Base-by-base conservation (phyloP, 2,797 vertebrate species). In the Oreonectes daqikongensis region DNA sequence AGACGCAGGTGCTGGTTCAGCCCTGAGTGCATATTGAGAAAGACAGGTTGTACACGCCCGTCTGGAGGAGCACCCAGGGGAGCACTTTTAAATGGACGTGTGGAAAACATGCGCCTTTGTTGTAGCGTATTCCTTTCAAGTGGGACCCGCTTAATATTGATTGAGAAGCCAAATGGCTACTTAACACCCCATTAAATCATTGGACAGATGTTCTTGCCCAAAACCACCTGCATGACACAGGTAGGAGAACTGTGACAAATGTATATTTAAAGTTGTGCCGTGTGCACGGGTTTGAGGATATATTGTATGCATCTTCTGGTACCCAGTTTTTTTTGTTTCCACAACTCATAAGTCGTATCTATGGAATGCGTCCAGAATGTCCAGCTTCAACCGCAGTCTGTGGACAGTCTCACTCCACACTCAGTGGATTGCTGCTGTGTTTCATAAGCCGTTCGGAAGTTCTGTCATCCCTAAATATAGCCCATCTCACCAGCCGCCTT, bases 121-220 rank as follows among this genome's bases (percentile, higher is more conserved):
- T 76, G 28, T 48, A 35, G 28, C 42, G 15, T 60, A 26, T 69
- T 69, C 53, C 53, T 69, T 76, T 69, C 11, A 76, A 60, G 65
- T 5, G 24, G 32, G 32, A 63, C 67, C 57, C 52, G 18, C 14
- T 70, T 61, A 12, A 18, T 77, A 77, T 70, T 77, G 75, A 77
- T 64, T 32, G 66, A 50, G 22, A 42, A 69, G 57, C 75, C 75
- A 77, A 77, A 77, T 70, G 75, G 75, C 67, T 77, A 69, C 57
- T 77, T 77, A 69, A 77, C 75, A 70, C 75, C 67, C 38, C 14
- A 1, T 63, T 44, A 70, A 77, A 46, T 64, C 12, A 40, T 53
- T 64, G 50, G 67, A 64, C 75, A 77, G 44, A 70, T 70, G 74
- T 68, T 76, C 10, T 38, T 50, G 60, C 53, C 20, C 74, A 48